phyloP scores from a whole-genome alignment of 1,140 invertebrate species.

The Helicoverpa armigera region DNA sequence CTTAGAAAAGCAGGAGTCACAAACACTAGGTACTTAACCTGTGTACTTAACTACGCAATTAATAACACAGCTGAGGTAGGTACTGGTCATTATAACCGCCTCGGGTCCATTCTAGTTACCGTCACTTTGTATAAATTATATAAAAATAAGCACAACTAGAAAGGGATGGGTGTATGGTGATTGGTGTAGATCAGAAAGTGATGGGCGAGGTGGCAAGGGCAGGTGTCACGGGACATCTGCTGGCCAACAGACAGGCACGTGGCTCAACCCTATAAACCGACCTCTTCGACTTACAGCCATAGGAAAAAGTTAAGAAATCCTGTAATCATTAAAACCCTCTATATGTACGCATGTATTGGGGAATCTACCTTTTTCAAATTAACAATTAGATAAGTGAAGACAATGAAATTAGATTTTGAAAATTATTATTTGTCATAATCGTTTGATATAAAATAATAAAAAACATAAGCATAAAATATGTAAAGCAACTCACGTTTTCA shows the following conservation, averaged over 20 bases:
- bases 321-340: constrained; percentile 51
- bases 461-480: background rate
- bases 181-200: constrained; percentile 71
- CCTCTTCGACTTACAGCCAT: constrained; percentile 67
- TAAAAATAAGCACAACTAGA: constrained; percentile 82
- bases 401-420: no score
- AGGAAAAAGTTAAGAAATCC: constrained; percentile 78
- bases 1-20: constrained; percentile 21
- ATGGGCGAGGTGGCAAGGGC: constrained; percentile 78
- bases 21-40: constrained; percentile 44
- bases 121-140: constrained; percentile 84
- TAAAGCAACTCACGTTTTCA: no score
- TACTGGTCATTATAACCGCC: constrained; percentile 79
- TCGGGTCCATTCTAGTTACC: constrained; percentile 83
- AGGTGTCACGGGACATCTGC: constrained; percentile 85
- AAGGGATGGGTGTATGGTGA: constrained; percentile 68
- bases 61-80: constrained; percentile 68
- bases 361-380: background rate
- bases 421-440: background rate
- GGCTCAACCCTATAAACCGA: constrained; percentile 82
- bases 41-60: constrained; percentile 68
- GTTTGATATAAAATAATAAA: background rate
- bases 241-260: constrained; percentile 77
- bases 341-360: constrained; percentile 16
- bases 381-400: background rate